These are phyloP conservation scores for Mus spicilegus DNA, from an alignment of 2,113 vertebrate species.

Conservation along the genomic window DNA sequence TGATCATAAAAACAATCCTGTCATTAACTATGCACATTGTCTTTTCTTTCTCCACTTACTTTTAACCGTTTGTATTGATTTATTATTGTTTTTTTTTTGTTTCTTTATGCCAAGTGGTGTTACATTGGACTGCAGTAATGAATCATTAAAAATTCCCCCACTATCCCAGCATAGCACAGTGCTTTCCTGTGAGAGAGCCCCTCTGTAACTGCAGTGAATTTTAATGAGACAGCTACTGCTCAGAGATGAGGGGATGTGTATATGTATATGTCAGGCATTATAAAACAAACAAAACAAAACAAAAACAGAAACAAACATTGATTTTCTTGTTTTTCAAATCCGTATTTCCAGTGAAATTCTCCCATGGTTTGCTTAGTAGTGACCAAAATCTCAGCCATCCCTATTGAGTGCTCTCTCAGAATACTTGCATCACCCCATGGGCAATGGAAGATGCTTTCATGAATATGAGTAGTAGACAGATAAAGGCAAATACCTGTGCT, in stretches of 20 bases:
- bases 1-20: not conserved
- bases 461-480: not conserved
- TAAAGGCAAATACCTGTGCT: not conserved
- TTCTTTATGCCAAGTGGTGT: constrained; percentile 1
- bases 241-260: not conserved
- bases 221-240: not conserved
- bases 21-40: not conserved
- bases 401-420: not conserved
- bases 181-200: not conserved
- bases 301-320: not conserved
- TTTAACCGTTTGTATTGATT: not conserved
- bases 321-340: not conserved
- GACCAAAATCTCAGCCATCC: not conserved
- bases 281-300: not conserved
- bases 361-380: not conserved
- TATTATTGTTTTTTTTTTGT: not conserved
- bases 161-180: too few species aligned
- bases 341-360: not conserved
- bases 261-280: not conserved
- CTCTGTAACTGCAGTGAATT: not conserved
- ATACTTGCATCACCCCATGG: not conserved
- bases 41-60: not conserved
- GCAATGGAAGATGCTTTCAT: not conserved
- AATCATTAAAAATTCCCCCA: not conserved
- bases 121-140: not conserved